phyloP scores from a whole-genome alignment of 2,113 vertebrate genomes.

The Hemiscyllium ocellatum region DNA sequence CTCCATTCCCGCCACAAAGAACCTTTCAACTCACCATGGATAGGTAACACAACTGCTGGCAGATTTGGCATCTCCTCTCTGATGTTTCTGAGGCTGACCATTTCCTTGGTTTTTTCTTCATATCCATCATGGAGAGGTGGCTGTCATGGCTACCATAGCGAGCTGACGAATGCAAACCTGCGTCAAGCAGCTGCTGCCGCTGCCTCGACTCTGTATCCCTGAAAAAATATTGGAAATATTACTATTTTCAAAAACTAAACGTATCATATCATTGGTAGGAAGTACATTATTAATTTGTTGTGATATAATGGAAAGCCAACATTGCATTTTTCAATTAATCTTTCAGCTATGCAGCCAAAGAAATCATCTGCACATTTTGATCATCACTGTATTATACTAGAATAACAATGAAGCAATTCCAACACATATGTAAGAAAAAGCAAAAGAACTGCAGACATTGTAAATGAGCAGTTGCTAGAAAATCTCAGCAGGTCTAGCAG shows the following conservation, averaged over 20 bases:
- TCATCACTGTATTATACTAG: background rate
- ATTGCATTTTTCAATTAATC: background rate
- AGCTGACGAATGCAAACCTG: conserved; percentile 84
- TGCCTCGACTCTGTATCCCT: conserved; percentile 96
- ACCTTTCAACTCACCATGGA: conserved; percentile 77
- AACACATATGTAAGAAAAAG: background rate
- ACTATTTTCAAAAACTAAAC: background rate
- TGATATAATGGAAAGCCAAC: background rate
- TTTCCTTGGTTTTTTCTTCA: conserved; percentile 91
- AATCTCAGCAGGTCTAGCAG: too few species aligned
- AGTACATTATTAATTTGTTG: background rate
- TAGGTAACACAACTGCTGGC: conserved; percentile 93
- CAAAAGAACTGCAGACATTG: too few species aligned
- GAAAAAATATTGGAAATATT: background rate
- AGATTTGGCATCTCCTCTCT: conserved; percentile 90
- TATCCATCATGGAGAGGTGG: conserved; percentile 60
- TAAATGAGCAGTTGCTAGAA: too few species aligned
- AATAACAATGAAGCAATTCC: background rate
- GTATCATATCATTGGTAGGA: background rate
- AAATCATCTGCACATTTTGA: background rate
- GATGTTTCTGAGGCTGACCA: conserved; percentile 91
- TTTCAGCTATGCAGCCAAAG: background rate
- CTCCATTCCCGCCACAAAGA: background rate
- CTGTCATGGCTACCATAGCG: conserved; percentile 86
- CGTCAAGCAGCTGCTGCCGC: conserved; percentile 84